Evolutionary conservation across 2,113 vertebrate genomes (phyloP).

Genomic region (Carlito syrichta): DNA sequence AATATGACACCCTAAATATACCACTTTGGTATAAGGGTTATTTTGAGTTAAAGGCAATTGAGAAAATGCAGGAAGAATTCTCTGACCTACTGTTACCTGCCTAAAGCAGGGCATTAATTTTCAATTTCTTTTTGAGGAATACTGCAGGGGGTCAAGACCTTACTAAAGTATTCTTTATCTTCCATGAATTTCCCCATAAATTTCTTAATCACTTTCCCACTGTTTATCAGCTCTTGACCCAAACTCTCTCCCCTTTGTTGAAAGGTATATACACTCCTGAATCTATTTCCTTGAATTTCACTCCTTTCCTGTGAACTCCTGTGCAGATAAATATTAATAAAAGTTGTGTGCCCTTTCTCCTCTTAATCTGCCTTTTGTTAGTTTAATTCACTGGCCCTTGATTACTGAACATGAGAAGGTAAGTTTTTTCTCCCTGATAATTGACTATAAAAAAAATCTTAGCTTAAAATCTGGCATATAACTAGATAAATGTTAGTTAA

Average conservation of each 20-base stretch:
- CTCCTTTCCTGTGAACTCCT: neutral
- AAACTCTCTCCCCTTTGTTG: neutral
- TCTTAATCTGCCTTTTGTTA: neutral
- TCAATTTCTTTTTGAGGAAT: neutral
- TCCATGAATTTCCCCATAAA: neutral
- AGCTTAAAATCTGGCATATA: neutral
- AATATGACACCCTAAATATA: neutral
- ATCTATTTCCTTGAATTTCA: neutral
- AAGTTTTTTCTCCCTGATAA: neutral
- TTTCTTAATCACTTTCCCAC: neutral
- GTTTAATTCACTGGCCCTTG: neutral
- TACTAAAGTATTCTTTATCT: neutral
- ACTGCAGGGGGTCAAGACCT: no score
- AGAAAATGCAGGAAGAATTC: neutral
- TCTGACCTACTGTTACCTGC: neutral
- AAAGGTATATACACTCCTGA: neutral
- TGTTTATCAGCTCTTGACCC: neutral
- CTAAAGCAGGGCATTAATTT: neutral
- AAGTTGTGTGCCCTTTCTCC: neutral
- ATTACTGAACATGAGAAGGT: neutral
- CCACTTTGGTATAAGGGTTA: neutral
- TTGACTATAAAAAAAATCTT: neutral
- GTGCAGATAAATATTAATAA: neutral
- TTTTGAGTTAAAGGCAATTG: neutral
- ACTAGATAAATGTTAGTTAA: neutral